Percentiles rank a stretch among this genome's conserved stretches.
Evolutionary conservation across 1,140 invertebrate species (phyloP).

Genomic region (Plutomurus gul): DNA sequence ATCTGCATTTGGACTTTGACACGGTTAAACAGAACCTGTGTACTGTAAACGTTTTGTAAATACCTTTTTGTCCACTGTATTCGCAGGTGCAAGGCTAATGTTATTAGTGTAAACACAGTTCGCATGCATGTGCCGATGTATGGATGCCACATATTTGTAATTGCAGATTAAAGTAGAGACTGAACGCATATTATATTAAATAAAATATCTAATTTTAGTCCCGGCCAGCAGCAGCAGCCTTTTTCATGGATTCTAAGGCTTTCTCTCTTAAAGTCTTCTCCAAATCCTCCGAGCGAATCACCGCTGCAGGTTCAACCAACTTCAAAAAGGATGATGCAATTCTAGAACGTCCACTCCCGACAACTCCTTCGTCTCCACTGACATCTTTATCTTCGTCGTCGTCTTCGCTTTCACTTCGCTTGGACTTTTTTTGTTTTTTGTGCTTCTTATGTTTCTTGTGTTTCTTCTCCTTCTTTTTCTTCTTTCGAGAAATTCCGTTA

Average conservation of each 20-base stretch:
- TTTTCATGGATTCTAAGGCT: slow-evolving; percentile 76
- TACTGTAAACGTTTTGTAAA: too few relatives aligned
- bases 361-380: slow-evolving; percentile 49
- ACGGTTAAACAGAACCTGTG: too few relatives aligned
- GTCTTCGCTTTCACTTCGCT: slow-evolving; percentile 58
- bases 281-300: slow-evolving; percentile 67
- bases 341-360: slow-evolving; percentile 27
- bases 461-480: slow-evolving; percentile 65
- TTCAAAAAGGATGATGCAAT: background rate
- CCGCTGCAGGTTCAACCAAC: slow-evolving; percentile 57
- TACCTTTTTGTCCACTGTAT: too few relatives aligned
- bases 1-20: too few relatives aligned
- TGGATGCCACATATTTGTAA: too few relatives aligned
- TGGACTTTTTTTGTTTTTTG: slow-evolving; percentile 70
- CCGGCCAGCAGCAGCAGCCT: slow-evolving; percentile 32
- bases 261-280: slow-evolving; percentile 86
- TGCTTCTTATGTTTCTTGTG: slow-evolving; percentile 73
- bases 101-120: too few relatives aligned
- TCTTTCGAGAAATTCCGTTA: slow-evolving; percentile 53
- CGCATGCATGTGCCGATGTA: too few relatives aligned
- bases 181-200: too few relatives aligned
- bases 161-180: too few relatives aligned
- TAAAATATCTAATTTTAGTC: background rate
- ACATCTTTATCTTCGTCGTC: slow-evolving; percentile 48
- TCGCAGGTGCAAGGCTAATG: too few relatives aligned